Base-by-base conservation (phyloP, 2,113 vertebrate species). In the Falcunculus frontatus region DNA sequence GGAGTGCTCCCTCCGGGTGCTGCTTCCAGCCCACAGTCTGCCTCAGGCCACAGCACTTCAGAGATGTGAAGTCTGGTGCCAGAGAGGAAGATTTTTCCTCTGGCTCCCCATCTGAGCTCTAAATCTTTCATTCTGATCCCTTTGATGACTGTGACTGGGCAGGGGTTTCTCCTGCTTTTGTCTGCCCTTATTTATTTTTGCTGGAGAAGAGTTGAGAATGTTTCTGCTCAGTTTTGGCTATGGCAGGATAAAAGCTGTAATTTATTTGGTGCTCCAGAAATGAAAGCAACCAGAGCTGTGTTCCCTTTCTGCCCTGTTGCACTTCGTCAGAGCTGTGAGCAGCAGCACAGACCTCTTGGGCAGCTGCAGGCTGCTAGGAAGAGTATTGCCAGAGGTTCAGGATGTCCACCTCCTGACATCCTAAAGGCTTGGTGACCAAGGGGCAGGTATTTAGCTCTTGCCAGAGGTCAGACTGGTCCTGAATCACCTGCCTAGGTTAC, bases 21-120 rank as follows among this genome's bases (percentile, higher is more conserved):
- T 91, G 55, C 91, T 90, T 90, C 75, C 82, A 90, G 79, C 84
- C 63, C 29, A 46, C 78, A 74, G 74, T 74, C 72, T 86, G 59
- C 68, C 27, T 93, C 77, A 80, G 67, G 53, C 33, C 22, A 59
- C 68, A 80, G 68, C 7, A 37, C 62, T 81, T 87, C 53, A 39
- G 70, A 93, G 69, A 94, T 91, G 87, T 89, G 84, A 91, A 62
- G 63, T 83, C 52, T 93, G 33, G 13, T 93, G 82, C 87, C 96
- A 89, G 62, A 84, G 42, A 80, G 53, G n/a, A 91, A 75, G 41
- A 19, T 69, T 72, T 83, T 88, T 75, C 35, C 83, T 76, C 42
- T 87, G 84, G 62, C 50, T 96, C 39, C 9, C 20, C 0, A 0
- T 64, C 53, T 83, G 50, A 80, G 74, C 63, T 76, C 32, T 79